Percentiles rank a stretch among this genome's conserved stretches.
phyloP scores from a whole-genome alignment of 1,140 invertebrate species.

The Hetaerina americana region DNA sequence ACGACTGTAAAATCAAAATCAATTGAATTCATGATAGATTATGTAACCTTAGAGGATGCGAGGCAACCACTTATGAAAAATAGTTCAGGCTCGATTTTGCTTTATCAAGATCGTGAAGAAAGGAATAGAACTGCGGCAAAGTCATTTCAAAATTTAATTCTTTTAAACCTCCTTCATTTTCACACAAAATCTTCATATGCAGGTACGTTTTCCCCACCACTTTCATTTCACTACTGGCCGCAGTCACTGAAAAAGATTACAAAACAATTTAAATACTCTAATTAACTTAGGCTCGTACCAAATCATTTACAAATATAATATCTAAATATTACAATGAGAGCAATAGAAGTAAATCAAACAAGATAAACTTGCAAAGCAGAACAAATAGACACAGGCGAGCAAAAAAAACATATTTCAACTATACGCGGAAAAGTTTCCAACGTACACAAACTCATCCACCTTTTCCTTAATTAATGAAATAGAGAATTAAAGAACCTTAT shows the following conservation, averaged over 20 bases:
- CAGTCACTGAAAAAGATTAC: constrained; percentile 33
- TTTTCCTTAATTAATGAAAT: neutral
- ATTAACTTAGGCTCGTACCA: neutral
- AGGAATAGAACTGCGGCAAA: constrained; percentile 43
- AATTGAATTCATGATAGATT: too few relatives aligned
- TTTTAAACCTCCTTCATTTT: constrained; percentile 29
- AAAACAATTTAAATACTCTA: neutral
- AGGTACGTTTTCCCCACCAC: constrained; percentile 41
- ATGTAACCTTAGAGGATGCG: too few relatives aligned
- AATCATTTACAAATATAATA: too few relatives aligned
- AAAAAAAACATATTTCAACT: neutral
- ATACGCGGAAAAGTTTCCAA: neutral
- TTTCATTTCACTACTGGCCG: constrained; percentile 38
- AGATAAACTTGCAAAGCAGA: neutral
- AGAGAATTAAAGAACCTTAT: neutral
- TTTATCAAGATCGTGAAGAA: constrained; percentile 42
- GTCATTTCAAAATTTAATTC: constrained; percentile 36
- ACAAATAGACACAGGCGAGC: neutral
- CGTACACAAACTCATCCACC: neutral
- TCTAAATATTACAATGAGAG: too few relatives aligned
- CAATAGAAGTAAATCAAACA: too few relatives aligned
- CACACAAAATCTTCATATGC: constrained; percentile 36
- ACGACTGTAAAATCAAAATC: too few relatives aligned
- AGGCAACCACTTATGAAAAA: neutral
- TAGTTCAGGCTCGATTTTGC: constrained; percentile 39